Evolutionary conservation across 2,797 vertebrate species (phyloP).

Genomic region (Dryobates pubescens): DNA sequence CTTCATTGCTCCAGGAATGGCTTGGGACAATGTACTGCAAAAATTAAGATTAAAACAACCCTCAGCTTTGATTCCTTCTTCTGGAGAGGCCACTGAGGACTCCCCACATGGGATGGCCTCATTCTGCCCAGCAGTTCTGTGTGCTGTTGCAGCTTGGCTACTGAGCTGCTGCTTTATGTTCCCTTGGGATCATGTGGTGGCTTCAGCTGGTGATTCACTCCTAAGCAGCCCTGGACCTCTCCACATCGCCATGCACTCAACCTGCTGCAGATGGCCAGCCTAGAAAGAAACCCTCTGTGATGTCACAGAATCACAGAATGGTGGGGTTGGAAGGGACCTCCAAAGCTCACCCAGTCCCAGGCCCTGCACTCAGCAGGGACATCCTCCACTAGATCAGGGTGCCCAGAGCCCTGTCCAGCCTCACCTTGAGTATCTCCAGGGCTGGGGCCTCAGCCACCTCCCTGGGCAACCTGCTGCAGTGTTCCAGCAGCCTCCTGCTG

Average conservation of each 20-base stretch:
- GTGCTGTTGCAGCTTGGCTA: accelerated
- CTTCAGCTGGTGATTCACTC: not conserved
- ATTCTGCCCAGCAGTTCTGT: accelerated
- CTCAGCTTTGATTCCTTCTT: not conserved
- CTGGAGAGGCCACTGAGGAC: not conserved
- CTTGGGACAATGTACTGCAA: not conserved
- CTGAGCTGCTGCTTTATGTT: not conserved
- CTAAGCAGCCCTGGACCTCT: not conserved
- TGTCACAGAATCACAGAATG: not conserved
- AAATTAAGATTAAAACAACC: not conserved
- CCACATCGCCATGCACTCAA: not conserved
- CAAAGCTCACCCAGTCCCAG: no score
- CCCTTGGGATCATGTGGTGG: not conserved
- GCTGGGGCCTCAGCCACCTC: no score
- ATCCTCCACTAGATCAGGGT: no score
- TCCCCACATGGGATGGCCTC: not conserved
- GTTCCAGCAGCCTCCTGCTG: no score
- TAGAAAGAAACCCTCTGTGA: not conserved
- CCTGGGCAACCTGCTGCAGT: no score
- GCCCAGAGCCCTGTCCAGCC: no score
- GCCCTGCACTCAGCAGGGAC: no score
- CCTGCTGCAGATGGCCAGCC: accelerated
- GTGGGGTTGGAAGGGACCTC: no score
- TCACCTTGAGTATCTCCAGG: no score
- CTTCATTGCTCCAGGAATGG: not conserved